Base-by-base conservation (phyloP, 2,113 vertebrate genomes). In the Proterorhinus semilunaris region DNA sequence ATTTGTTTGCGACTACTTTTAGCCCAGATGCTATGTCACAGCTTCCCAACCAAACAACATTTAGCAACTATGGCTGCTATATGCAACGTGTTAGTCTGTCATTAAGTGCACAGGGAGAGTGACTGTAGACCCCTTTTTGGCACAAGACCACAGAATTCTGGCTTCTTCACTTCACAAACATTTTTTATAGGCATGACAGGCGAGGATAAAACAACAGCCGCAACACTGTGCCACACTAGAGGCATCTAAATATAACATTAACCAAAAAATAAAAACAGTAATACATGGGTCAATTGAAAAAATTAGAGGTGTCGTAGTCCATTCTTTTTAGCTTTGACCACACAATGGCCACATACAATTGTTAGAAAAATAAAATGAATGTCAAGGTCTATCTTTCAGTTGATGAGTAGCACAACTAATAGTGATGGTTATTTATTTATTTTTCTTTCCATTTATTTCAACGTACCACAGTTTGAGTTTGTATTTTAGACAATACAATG, bases 161-260 rank as follows among this genome's bases (percentile, higher is more conserved):
- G 82, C 58, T 76, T 88, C 87, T 91, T 91, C 85, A 78, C 85
- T 88, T 91, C 76, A 88, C 90, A 92, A 90, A 92, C 87, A 92
- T 91, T 91, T 91, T 93, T 92, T 91, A 91, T 83, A 88, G 83
- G 82, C 82, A 44, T 88, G 79, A 87, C 86, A 89, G 80, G 71
- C 84, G 80, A 74, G 47, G 69, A 90, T 87, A 79, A 85, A 85
- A 84, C 89, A 85, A 84, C 89, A 86, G 83, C 88, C 87, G 78
- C 86, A 81, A 68, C 64, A 70, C 81, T 68, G 66, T 67, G 79
- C 84, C 90, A 87, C 88, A 88, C 73, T 16, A 61, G 67, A 89
- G 87, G 85, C 80, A 53, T 86, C 91, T 90, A 90, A 89, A 91
- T 87, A 90, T 89, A 91, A 69, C 78, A 12, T 84, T 74, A 80